These are phyloP conservation scores for Alcedo quadribrachys DNA, from an alignment of 2,797 vertebrate genomes.

Conservation along the genomic window DNA sequence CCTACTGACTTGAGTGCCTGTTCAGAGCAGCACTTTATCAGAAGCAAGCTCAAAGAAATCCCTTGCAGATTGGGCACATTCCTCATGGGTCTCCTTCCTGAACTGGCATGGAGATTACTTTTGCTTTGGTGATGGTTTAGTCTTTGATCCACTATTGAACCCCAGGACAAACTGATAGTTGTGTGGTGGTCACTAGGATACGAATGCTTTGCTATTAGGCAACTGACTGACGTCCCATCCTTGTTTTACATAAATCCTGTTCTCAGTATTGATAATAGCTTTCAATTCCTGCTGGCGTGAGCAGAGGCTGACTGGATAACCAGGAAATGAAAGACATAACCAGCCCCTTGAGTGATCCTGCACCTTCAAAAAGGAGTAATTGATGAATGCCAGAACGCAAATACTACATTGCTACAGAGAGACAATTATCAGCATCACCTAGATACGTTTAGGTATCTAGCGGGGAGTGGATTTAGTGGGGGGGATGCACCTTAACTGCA, in stretches of 20 bases:
- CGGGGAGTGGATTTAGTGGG: too few species aligned
- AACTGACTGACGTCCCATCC: constrained; percentile 31
- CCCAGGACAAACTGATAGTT: constrained; percentile 31
- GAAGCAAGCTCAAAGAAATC: not conserved
- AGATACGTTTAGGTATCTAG: not conserved
- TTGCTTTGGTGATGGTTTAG: constrained; percentile 46
- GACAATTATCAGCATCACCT: not conserved
- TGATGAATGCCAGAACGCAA: constrained; percentile 29
- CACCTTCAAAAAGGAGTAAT: not conserved
- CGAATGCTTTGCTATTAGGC: constrained; percentile 10
- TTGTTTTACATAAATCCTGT: constrained; percentile 44
- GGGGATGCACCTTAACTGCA: not conserved
- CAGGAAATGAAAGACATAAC: constrained; percentile 57
- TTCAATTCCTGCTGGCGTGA: constrained; percentile 43
- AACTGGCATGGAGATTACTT: constrained; percentile 32
- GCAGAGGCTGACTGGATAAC: constrained; percentile 53
- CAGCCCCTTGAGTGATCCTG: constrained; percentile 19
- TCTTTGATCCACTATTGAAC: constrained; percentile 41
- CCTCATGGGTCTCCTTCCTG: not conserved
- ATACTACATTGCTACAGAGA: not conserved
- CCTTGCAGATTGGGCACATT: not conserved
- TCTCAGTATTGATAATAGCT: constrained; percentile 43
- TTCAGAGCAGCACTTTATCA: not conserved
- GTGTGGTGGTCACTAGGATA: constrained; percentile 8
- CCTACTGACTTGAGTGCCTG: accelerated